Evolutionary conservation across 2,797 vertebrate species (phyloP), one percentile per base, ranked within the genome.

Genomic region (Monodelphis domestica): DNA sequence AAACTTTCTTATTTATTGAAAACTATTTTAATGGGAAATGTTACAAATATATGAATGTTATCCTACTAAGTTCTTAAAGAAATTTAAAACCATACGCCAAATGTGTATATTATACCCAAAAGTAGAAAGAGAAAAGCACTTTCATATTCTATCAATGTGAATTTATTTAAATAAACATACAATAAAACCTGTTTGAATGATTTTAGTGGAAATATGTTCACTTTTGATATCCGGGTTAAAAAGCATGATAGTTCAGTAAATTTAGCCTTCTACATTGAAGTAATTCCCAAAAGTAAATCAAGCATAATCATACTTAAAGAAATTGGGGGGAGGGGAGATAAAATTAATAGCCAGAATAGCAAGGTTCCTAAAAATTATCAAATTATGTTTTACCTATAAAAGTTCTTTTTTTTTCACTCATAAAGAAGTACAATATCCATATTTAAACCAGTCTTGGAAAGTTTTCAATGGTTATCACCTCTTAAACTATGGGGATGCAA

Each of bases 401-500:
- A 91, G 89, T 50, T 52, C 55, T 88, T 51, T 92, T 53, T 87
- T 54, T 17, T 50, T 53, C n/a, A n/a, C 56, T 92, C 45, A 53
- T 29, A 14, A 56, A 50, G 45, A 93, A 95, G 94, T 51, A 59
- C 14, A 90, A 33, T 55, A 78, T 21, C 63, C 84, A 87, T 94
- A 94, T 88, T 93, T 92, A 78, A 51, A 93, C 52, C 0, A 55
- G 88, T 89, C 45, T 91, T 94, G 78, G 90, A 90, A 91, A 54
- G 4, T 88, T 94, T 92, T 89, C 91, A 91, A 89, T 24, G 87
- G 38, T 63, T 45, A 91, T 84, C 29, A 96, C 91, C 87, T 59
- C 70, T 90, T 38, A 84, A 52, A 97, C 94, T 70, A 0, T 1
- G 50, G 53, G 51, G n/a, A 91, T 88, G 53, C 96, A 91, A 95